Evolutionary conservation across 2,113 vertebrate genomes (phyloP).

Genomic region (Vidua chalybeata): DNA sequence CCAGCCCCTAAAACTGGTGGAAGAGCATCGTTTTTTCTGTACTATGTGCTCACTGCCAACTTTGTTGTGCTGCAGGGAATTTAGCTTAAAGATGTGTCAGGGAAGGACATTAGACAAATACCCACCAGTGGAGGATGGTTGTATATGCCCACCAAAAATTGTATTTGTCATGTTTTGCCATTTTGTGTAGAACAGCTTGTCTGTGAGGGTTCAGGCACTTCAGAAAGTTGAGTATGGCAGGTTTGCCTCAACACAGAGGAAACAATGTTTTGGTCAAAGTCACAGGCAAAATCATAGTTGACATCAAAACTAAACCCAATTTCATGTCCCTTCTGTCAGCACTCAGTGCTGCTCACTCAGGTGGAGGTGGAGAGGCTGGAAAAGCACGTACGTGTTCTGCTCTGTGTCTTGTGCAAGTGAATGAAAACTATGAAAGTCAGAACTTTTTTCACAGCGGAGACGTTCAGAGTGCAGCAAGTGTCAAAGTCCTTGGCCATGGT

Average conservation of each 20-base stretch:
- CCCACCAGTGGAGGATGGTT: background rate
- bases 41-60: background rate
- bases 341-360: background rate
- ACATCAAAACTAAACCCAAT: background rate
- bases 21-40: background rate
- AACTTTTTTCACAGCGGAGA: background rate
- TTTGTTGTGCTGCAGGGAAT: background rate
- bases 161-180: background rate
- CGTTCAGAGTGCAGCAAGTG: background rate
- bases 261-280: background rate
- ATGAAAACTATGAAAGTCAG: background rate
- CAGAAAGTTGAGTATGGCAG: background rate
- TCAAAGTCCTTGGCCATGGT: background rate
- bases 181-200: background rate
- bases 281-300: background rate
- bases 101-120: background rate
- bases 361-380: background rate
- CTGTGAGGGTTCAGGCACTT: background rate
- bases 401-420: rapidly evolving
- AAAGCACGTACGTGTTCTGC: background rate
- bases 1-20: background rate
- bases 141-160: rapidly evolving
- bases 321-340: background rate
- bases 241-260: background rate
- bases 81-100: background rate